Evolutionary conservation across 2,113 vertebrate species (phyloP).

Genomic region (Oostethus manadensis): DNA sequence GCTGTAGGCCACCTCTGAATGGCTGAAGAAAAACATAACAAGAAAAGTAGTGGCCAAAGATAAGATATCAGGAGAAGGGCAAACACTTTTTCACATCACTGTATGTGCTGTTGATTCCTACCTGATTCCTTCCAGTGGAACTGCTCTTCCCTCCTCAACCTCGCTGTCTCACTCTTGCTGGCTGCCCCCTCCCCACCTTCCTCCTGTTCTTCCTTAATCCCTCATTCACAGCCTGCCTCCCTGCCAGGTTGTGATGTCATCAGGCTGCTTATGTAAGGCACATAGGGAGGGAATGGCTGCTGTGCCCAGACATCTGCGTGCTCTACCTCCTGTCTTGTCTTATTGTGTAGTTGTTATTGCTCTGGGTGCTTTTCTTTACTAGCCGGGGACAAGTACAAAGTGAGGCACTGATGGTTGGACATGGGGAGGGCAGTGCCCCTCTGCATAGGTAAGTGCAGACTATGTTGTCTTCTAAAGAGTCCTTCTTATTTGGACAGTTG

Average conservation of each 20-base stretch:
- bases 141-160: slow-evolving; percentile 25
- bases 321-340: slow-evolving; percentile 14
- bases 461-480: too few relatives aligned
- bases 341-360: slow-evolving; percentile 6
- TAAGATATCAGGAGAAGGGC: too few relatives aligned
- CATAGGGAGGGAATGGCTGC: slow-evolving; percentile 35
- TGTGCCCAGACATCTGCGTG: slow-evolving; percentile 16
- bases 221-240: slow-evolving; percentile 20
- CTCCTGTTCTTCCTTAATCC: slow-evolving; percentile 43
- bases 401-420: slow-evolving; percentile 45
- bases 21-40: too few relatives aligned
- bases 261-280: slow-evolving; percentile 66
- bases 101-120: slow-evolving; percentile 22
- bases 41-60: too few relatives aligned
- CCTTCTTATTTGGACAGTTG: too few relatives aligned
- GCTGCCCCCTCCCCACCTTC: slow-evolving; percentile 25
- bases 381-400: slow-evolving; percentile 3
- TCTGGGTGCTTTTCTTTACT: slow-evolving; percentile 15
- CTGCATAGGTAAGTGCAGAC: slow-evolving; percentile 32
- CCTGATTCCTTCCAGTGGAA: slow-evolving; percentile 42
- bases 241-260: slow-evolving; percentile 45
- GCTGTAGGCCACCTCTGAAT: too few relatives aligned
- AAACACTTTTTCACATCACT: too few relatives aligned
- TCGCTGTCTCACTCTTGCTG: slow-evolving; percentile 13
- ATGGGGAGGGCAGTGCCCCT: slow-evolving; percentile 37